A percentile compares a stretch with the other conserved stretches of the same genome.
Evolutionary conservation across 2,888 invertebrate genomes (phyloP).

Genomic region (Thalpophila matura): DNA sequence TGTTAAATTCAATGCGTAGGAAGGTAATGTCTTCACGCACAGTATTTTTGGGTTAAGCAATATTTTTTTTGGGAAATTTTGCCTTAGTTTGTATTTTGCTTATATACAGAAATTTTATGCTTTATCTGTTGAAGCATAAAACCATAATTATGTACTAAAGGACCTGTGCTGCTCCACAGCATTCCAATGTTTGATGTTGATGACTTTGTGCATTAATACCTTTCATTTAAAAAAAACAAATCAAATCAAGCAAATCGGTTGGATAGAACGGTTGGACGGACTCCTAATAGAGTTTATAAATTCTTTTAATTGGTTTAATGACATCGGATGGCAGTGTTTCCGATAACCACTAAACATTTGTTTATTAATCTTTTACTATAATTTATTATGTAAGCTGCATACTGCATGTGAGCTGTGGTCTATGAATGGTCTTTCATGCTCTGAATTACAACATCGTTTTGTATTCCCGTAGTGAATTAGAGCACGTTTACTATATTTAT

Average conservation of each 20-base stretch:
- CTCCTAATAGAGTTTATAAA: too few species aligned
- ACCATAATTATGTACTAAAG: too few species aligned
- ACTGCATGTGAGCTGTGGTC: constrained; percentile 8
- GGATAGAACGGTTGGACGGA: too few species aligned
- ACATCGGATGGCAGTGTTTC: too few species aligned
- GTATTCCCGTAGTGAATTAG: constrained; percentile 20
- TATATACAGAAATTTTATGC: neutral
- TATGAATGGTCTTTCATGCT: constrained; percentile 9
- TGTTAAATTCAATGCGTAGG: constrained; percentile 33
- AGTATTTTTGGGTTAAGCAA: constrained; percentile 24
- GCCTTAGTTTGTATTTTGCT: constrained; percentile 1
- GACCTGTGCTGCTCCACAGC: too few species aligned
- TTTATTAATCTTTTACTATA: constrained; percentile 17
- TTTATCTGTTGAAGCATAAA: too few species aligned
- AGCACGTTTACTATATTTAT: constrained; percentile 5
- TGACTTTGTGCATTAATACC: too few species aligned
- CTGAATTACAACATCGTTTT: constrained; percentile 18
- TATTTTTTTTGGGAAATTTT: constrained; percentile 1
- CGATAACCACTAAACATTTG: constrained; percentile 21
- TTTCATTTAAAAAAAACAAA: too few species aligned
- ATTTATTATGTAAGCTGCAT: constrained; percentile 7
- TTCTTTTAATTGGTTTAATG: too few species aligned
- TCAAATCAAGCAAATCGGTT: too few species aligned
- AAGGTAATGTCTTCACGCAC: constrained; percentile 1
- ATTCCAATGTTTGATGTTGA: too few species aligned